A percentile compares a stretch with the other conserved stretches of the same genome.
Conservation (phyloP, 2,797 vertebrate species). For the Corythornis leucogaster region DNA sequence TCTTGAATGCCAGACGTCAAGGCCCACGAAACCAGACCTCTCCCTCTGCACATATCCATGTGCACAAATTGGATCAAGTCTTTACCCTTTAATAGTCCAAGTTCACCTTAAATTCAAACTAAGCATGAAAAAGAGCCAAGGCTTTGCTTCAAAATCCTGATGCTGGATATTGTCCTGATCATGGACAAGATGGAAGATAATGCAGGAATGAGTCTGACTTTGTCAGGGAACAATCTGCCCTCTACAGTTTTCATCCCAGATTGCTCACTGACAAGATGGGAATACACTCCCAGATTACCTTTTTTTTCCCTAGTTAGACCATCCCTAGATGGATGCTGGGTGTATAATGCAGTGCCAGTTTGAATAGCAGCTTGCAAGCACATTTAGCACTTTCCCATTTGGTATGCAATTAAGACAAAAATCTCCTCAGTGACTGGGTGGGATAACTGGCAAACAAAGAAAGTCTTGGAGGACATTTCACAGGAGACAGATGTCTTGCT, state of each 20-base stretch:
- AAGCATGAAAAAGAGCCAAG: background rate
- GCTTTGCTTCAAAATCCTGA: background rate
- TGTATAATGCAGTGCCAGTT: background rate
- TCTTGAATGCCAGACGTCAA: slow-evolving; percentile 26
- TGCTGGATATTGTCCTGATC: background rate
- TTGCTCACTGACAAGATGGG: background rate
- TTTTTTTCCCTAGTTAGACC: background rate
- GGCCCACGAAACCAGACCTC: background rate
- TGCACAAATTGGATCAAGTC: slow-evolving; percentile 3
- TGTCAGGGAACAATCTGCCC: background rate
- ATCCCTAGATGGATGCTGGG: background rate
- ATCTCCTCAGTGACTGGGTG: background rate
- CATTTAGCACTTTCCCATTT: background rate
- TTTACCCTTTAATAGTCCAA: slow-evolving; percentile 1
- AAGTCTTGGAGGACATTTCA: background rate
- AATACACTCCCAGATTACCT: background rate
- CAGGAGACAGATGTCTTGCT: background rate
- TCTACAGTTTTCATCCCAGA: background rate
- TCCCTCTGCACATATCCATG: background rate
- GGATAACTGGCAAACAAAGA: background rate
- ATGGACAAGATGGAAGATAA: background rate
- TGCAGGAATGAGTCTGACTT: background rate
- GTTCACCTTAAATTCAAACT: background rate
- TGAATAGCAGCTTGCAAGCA: background rate
- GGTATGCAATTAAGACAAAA: background rate